Evolutionary conservation across 64 coral and sea anemone genomes (phyloP).

Genomic region (Pachyseris speciosa): DNA sequence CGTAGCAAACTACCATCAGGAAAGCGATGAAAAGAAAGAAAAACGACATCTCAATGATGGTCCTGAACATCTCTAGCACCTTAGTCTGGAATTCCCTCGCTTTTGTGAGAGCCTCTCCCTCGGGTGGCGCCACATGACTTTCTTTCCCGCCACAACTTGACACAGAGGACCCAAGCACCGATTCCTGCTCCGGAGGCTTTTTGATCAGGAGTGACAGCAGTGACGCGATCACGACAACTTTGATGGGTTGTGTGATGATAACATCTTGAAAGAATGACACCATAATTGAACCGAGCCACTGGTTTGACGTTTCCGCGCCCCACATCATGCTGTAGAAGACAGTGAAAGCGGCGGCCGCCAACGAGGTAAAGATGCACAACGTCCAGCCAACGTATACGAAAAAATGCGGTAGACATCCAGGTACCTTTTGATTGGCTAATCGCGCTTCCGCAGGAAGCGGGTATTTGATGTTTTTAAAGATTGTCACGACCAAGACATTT

Average conservation of each 20-base stretch:
- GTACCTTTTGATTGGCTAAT: constrained; percentile 34
- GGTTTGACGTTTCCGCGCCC: constrained; percentile 68
- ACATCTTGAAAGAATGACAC: constrained; percentile 82
- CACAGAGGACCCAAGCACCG: constrained; percentile 50
- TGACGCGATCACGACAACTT: constrained; percentile 66
- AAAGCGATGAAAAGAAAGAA: constrained; percentile 56
- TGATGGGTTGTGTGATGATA: constrained; percentile 71
- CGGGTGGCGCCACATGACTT: constrained; percentile 30
- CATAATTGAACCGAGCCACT: constrained; percentile 77
- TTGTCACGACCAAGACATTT: constrained; percentile 66
- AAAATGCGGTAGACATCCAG: constrained; percentile 63
- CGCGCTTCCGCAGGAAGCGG: not conserved
- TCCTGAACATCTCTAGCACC: constrained; percentile 70
- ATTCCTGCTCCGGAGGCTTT: constrained; percentile 64
- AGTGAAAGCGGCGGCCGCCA: constrained; percentile 53
- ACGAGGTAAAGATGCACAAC: constrained; percentile 46
- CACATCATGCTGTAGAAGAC: constrained; percentile 80
- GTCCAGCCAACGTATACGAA: constrained; percentile 68
- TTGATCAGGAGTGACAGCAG: constrained; percentile 54
- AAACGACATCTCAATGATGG: constrained; percentile 60
- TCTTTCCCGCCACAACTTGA: constrained; percentile 21
- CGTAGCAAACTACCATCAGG: constrained; percentile 69
- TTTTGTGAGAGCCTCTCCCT: constrained; percentile 47
- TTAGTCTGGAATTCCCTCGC: constrained; percentile 55
- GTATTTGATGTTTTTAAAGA: constrained; percentile 70